phyloP scores from a whole-genome alignment of 2,888 invertebrate species.

The Margaritifera margaritifera region DNA sequence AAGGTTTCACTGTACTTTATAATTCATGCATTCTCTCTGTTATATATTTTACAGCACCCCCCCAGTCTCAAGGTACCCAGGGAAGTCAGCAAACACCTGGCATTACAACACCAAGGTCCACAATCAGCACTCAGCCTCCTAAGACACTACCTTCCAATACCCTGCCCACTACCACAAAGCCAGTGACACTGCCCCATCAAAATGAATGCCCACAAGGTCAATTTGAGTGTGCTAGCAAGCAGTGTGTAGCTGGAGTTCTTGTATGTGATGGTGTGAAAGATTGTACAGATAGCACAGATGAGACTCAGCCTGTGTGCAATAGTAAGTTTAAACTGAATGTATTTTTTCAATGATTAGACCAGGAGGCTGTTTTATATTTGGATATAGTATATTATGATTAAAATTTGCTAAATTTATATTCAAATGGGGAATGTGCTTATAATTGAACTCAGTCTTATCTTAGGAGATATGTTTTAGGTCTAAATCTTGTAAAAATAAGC shows the following conservation, averaged over 20 bases:
- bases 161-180: slow-evolving; percentile 8
- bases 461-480: too few species aligned
- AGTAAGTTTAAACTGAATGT: slow-evolving; percentile 17
- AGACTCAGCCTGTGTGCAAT: slow-evolving; percentile 13
- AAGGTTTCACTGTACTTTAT: too few species aligned
- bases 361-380: too few species aligned
- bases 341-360: too few species aligned
- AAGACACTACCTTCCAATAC: slow-evolving; percentile 4
- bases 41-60: neutral
- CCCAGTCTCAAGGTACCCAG: too few species aligned
- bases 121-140: slow-evolving; percentile 6
- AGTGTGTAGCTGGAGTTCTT: slow-evolving; percentile 49
- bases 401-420: too few species aligned
- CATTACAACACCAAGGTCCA: slow-evolving; percentile 8
- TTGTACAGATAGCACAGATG: slow-evolving; percentile 54
- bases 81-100: too few species aligned
- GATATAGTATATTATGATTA: neutral
- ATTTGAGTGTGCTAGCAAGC: slow-evolving; percentile 41
- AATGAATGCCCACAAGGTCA: slow-evolving; percentile 40
- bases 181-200: slow-evolving; percentile 17
- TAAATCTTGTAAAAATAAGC: too few species aligned
- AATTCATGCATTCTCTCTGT: too few species aligned
- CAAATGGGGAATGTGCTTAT: too few species aligned
- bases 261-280: slow-evolving; percentile 56
- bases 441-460: too few species aligned